Conservation (phyloP, 1,140 invertebrate genomes). For the Leptinotarsa undecemlineata region DNA sequence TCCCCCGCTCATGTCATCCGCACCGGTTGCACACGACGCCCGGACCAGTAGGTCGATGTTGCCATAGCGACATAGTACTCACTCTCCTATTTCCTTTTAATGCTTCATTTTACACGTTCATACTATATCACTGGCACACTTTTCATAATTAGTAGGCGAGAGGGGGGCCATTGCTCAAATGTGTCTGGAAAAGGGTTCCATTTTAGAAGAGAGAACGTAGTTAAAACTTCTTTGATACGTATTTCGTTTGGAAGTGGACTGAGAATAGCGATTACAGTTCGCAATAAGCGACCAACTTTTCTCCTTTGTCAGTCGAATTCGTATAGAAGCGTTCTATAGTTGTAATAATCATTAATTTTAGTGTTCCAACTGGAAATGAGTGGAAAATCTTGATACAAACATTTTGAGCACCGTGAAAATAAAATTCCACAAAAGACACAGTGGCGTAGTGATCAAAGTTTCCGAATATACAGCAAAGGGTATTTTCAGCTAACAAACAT, state of each 20-base stretch:
- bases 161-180: conserved; percentile 1
- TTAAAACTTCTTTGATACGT: conserved; percentile 4
- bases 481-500: no score
- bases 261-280: background rate
- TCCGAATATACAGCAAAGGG: no score
- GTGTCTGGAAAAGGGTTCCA: background rate
- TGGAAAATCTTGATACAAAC: no score
- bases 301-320: background rate
- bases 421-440: no score
- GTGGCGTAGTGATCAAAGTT: no score
- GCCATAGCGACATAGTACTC: conserved; percentile 26
- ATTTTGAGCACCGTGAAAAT: no score
- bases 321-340: background rate
- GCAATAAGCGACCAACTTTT: background rate
- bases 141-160: conserved; percentile 15
- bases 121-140: conserved; percentile 19
- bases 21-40: conserved; percentile 19
- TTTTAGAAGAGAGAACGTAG: background rate
- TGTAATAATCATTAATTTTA: no score
- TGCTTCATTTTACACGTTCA: conserved; percentile 29
- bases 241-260: background rate
- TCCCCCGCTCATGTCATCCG: conserved; percentile 10
- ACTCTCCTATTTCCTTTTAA: conserved; percentile 25
- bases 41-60: conserved; percentile 29
- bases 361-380: no score